Conservation (phyloP, 2,888 invertebrate species). For the Melinaea menophilus region DNA sequence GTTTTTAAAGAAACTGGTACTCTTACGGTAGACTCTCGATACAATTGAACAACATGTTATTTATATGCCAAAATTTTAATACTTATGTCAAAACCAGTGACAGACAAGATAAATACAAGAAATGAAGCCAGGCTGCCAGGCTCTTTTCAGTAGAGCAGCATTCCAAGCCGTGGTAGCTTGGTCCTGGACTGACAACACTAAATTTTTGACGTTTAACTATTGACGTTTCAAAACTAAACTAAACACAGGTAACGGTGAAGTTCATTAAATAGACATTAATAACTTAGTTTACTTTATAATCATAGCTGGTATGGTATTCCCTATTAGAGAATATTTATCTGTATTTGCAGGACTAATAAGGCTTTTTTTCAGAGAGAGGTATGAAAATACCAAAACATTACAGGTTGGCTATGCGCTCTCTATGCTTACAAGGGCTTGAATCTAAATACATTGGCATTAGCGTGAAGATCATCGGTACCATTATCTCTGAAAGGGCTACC, state of each 20-base stretch:
- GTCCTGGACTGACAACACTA: too few species aligned
- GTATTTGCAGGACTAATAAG: background rate
- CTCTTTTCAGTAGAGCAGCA: too few species aligned
- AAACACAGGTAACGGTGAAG: constrained; percentile 81
- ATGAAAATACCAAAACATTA: constrained; percentile 91
- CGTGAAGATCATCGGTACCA: constrained; percentile 92
- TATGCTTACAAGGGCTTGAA: constrained; percentile 96
- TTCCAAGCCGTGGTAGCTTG: too few species aligned
- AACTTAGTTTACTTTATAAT: background rate
- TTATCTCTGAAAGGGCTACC: constrained; percentile 89
- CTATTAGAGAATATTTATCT: background rate
- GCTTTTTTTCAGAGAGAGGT: constrained; percentile 85
- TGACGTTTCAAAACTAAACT: constrained; percentile 84
- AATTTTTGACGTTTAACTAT: too few species aligned
- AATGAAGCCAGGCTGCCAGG: too few species aligned
- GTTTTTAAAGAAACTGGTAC: too few species aligned
- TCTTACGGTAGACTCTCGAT: too few species aligned
- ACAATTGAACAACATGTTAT: too few species aligned
- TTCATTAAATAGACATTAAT: background rate
- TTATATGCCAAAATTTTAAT: too few species aligned
- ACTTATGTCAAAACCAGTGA: too few species aligned
- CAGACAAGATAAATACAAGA: too few species aligned
- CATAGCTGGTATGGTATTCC: too few species aligned
- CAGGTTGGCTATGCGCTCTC: constrained; percentile 92
- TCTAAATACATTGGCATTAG: constrained; percentile 96